phyloP scores from a whole-genome alignment of 2,797 vertebrate genomes.

The Gadopsis marmoratus region DNA sequence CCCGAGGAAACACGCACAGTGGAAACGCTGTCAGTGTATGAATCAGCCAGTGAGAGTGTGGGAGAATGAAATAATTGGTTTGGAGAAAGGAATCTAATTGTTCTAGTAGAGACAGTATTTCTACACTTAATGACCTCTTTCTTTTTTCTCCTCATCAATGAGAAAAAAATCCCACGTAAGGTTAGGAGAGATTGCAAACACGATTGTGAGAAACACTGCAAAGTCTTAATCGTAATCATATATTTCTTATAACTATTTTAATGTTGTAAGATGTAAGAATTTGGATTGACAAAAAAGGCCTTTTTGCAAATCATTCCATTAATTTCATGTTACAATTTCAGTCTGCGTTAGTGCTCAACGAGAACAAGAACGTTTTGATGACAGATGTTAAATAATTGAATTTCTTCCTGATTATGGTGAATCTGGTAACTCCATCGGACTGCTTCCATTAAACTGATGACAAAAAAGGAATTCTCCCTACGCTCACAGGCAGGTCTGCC shows the following conservation, averaged over 20 bases:
- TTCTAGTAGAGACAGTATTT: slow-evolving; percentile 34
- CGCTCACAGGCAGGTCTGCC: slow-evolving; percentile 38
- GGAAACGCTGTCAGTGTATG: slow-evolving; percentile 53
- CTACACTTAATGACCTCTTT: slow-evolving; percentile 21
- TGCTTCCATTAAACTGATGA: slow-evolving; percentile 58
- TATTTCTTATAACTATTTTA: slow-evolving; percentile 24
- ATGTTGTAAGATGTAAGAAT: slow-evolving; percentile 16
- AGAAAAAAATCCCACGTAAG: background rate
- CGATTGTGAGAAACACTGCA: slow-evolving; percentile 29
- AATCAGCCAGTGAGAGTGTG: slow-evolving; percentile 45
- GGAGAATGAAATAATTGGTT: slow-evolving; percentile 53
- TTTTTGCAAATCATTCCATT: slow-evolving; percentile 31
- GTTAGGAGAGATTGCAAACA: slow-evolving; percentile 5
- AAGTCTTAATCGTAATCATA: slow-evolving; percentile 10
- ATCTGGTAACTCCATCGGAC: slow-evolving; percentile 68
- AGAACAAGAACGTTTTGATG: slow-evolving; percentile 41
- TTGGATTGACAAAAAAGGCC: slow-evolving; percentile 31
- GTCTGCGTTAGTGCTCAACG: slow-evolving; percentile 53
- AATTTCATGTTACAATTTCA: slow-evolving; percentile 39
- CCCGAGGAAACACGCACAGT: slow-evolving; percentile 55
- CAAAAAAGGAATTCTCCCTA: slow-evolving; percentile 48
- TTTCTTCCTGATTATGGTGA: slow-evolving; percentile 56
- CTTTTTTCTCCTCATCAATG: slow-evolving; percentile 24
- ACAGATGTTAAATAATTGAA: slow-evolving; percentile 64
- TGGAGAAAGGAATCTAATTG: slow-evolving; percentile 35